Evolutionary conservation across 2,888 invertebrate genomes (phyloP).

Genomic region (Andrena haemorrhoa): DNA sequence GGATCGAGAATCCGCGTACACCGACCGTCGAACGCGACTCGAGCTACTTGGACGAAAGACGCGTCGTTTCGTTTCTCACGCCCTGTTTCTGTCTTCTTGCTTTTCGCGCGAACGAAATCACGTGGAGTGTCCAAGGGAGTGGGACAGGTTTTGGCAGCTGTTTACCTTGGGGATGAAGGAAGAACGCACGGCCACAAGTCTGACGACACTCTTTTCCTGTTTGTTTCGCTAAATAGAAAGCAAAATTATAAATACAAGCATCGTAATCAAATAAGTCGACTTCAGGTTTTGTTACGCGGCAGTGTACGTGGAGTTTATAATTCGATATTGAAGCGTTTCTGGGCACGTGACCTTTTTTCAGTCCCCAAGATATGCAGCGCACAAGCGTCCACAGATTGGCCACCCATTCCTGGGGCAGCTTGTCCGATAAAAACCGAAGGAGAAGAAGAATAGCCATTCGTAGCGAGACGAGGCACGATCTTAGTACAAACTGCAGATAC

Average conservation of each 20-base stretch:
- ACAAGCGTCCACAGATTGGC: not conserved
- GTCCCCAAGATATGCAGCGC: not conserved
- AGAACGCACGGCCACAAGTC: not conserved
- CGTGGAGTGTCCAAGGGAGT: not conserved
- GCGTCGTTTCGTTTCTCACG: not conserved
- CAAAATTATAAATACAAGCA: not conserved
- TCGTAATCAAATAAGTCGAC: too few relatives aligned
- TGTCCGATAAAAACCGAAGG: not conserved
- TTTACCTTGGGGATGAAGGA: not conserved
- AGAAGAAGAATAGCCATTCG: conserved; percentile 5
- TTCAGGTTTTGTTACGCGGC: too few relatives aligned
- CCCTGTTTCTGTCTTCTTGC: conserved; percentile 4
- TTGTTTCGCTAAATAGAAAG: not conserved
- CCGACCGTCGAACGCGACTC: not conserved
- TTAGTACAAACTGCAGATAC: conserved; percentile 71
- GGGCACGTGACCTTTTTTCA: too few relatives aligned
- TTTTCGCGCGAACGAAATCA: not conserved
- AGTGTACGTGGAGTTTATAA: too few relatives aligned
- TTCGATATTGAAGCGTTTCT: too few relatives aligned
- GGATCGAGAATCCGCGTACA: not conserved
- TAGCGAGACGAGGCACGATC: conserved; percentile 50
- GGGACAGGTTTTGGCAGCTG: not conserved
- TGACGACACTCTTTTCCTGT: not conserved
- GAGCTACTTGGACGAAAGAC: not conserved
- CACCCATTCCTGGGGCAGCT: not conserved